phyloP scores from a whole-genome alignment of 2,113 vertebrate genomes.

The Tenrec ecaudatus region DNA sequence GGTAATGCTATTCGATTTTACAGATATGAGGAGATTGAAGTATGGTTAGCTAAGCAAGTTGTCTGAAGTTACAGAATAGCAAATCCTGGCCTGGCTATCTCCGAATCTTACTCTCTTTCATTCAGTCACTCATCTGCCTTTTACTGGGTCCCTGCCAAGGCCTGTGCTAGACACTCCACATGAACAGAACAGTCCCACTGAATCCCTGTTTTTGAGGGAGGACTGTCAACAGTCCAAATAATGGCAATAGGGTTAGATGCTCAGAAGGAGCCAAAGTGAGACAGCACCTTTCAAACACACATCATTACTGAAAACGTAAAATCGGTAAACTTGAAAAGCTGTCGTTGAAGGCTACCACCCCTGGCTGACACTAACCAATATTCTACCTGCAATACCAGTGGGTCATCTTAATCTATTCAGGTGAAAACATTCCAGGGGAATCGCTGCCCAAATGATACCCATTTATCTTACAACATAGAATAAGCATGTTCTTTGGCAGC shows the following conservation, averaged over 20 bases:
- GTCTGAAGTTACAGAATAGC: background rate
- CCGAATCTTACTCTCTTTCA: background rate
- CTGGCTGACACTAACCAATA: background rate
- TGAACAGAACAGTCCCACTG: background rate
- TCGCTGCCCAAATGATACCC: background rate
- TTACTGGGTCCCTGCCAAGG: background rate
- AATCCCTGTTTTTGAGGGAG: background rate
- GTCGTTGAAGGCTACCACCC: background rate
- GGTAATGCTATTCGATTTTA: background rate
- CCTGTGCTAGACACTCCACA: background rate
- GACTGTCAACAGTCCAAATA: background rate
- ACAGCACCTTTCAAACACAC: background rate
- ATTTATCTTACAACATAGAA: background rate
- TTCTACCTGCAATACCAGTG: background rate
- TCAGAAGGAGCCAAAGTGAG: background rate
- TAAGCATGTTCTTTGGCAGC: background rate
- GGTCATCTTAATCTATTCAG: background rate
- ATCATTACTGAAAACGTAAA: slow-evolving; percentile 17
- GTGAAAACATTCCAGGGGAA: background rate
- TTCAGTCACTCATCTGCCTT: background rate
- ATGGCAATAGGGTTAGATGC: background rate
- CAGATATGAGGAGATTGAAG: background rate
- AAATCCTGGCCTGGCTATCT: background rate
- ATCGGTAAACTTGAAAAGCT: slow-evolving; percentile 18
- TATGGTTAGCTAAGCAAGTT: background rate